phyloP scores from a whole-genome alignment of 1,140 invertebrate species.

The Panonychus citri region DNA sequence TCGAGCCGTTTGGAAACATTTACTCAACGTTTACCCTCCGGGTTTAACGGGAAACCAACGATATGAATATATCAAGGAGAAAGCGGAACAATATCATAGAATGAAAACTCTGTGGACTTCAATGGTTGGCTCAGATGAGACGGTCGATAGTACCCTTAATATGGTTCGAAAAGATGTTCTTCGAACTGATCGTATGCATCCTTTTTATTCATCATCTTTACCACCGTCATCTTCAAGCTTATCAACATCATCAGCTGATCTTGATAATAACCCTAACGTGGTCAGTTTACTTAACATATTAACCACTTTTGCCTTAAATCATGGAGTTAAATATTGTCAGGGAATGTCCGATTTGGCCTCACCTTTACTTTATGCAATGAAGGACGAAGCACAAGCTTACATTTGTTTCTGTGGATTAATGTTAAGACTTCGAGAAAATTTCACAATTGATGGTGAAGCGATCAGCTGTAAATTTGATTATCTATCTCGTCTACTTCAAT shows the following conservation, averaged over 20 bases:
- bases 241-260: too few relatives aligned
- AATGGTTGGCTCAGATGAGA: constrained; percentile 16
- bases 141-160: constrained; percentile 59
- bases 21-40: constrained; percentile 80
- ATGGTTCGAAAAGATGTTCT: constrained; percentile 77
- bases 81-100: constrained; percentile 61
- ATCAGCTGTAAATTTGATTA: constrained; percentile 91
- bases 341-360: constrained; percentile 94
- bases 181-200: constrained; percentile 79
- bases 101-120: constrained; percentile 55
- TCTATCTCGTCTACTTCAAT: constrained; percentile 59
- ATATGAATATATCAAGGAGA: constrained; percentile 81
- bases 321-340: constrained; percentile 85
- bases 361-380: constrained; percentile 75
- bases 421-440: constrained; percentile 63
- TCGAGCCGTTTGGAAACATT: constrained; percentile 76
- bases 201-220: constrained; percentile 73
- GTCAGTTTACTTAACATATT: constrained; percentile 78
- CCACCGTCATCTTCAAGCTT: too few relatives aligned
- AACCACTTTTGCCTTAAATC: constrained; percentile 84
- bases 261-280: constrained; percentile 90
- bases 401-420: constrained; percentile 89
- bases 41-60: constrained; percentile 67
- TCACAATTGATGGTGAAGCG: constrained; percentile 67
- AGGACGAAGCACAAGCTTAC: constrained; percentile 86